Percentiles rank a stretch among this genome's conserved stretches.
phyloP scores from a whole-genome alignment of 2,113 vertebrate genomes.

The Acinonyx jubatus region DNA sequence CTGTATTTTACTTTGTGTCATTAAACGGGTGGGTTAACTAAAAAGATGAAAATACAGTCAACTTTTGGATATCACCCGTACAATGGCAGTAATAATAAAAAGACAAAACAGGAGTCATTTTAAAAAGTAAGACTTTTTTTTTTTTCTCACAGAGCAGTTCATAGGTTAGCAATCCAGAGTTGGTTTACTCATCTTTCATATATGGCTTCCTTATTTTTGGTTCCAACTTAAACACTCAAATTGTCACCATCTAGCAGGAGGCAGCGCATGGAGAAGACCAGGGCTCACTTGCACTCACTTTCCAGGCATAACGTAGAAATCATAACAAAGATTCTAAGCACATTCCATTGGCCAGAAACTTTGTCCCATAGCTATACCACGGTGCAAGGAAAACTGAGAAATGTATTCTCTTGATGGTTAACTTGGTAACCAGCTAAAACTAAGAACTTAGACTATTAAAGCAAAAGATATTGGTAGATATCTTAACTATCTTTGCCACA shows the following conservation, averaged over 20 bases:
- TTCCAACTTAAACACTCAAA: not conserved
- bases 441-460: not conserved
- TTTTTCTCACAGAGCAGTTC: not conserved
- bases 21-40: not conserved
- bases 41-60: not conserved
- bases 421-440: not conserved
- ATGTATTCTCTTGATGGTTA: not conserved
- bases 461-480: not conserved
- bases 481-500: not conserved
- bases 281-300: not conserved
- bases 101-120: not conserved
- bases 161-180: too few species aligned
- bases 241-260: not conserved
- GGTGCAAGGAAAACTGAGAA: not conserved
- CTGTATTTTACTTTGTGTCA: not conserved
- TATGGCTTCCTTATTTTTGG: not conserved
- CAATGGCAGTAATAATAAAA: not conserved
- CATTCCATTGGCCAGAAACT: not conserved
- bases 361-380: not conserved
- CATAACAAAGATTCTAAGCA: not conserved
- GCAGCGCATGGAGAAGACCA: accelerated
- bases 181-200: not conserved
- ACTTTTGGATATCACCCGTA: not conserved
- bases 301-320: not conserved
- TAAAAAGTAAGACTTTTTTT: not conserved